Conservation (phyloP, 2,113 vertebrate genomes). For the Castor canadensis region DNA sequence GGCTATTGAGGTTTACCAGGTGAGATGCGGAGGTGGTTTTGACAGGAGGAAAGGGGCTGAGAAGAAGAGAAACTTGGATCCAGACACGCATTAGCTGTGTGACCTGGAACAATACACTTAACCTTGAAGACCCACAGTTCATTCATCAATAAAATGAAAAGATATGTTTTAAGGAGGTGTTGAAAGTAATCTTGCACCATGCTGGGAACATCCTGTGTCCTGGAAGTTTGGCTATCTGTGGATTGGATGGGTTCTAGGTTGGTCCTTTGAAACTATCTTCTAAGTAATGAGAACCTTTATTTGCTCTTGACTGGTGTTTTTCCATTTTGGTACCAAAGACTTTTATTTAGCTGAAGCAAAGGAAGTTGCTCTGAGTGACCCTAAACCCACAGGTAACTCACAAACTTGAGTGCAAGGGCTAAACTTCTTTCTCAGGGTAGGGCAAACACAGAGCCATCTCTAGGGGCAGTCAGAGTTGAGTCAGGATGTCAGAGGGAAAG, state of each 20-base stretch:
- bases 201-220: not conserved
- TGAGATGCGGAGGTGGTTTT: not conserved
- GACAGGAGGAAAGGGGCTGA: slow-evolving; percentile 44
- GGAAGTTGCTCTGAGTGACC: not conserved
- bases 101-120: not conserved
- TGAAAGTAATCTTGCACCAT: not conserved
- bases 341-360: not conserved
- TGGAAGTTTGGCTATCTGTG: not conserved
- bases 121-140: not conserved
- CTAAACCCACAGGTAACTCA: not conserved
- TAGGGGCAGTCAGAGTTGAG: not conserved
- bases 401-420: not conserved
- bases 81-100: not conserved
- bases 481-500: not conserved
- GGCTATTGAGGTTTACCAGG: not conserved
- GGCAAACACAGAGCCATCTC: not conserved
- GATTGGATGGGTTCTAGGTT: too few relatives aligned
- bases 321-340: not conserved
- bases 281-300: not conserved
- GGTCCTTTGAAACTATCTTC: not conserved
- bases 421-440: not conserved
- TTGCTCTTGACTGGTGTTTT: not conserved
- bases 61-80: not conserved
- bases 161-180: not conserved
- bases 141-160: not conserved